phyloP scores from a whole-genome alignment of 1,140 invertebrate species.

The Bombus turneri region DNA sequence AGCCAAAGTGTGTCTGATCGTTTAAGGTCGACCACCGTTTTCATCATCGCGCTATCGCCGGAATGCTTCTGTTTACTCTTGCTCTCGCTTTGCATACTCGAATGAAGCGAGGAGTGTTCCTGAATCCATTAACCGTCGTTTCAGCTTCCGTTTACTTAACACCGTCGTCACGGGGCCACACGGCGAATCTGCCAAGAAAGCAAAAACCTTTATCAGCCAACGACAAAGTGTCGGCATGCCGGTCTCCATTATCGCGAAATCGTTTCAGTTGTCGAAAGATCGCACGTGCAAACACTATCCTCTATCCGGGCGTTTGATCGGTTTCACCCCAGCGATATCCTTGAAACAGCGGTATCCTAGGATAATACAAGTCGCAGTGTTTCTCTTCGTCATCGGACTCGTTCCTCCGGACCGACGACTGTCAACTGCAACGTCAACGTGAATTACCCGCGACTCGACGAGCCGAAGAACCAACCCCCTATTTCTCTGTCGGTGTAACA shows the following conservation, averaged over 20 bases:
- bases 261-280: neutral
- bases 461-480: constrained; percentile 42
- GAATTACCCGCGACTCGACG: constrained; percentile 50
- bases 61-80: constrained; percentile 66
- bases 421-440: constrained; percentile 50
- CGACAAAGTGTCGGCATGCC: constrained; percentile 30
- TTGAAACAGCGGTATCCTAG: neutral
- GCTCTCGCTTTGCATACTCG: constrained; percentile 66
- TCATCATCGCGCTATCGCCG: constrained; percentile 44
- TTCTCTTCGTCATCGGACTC: neutral
- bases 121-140: constrained; percentile 69
- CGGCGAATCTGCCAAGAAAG: constrained; percentile 61
- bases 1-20: constrained; percentile 73
- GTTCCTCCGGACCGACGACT: neutral
- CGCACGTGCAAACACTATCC: neutral
- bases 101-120: constrained; percentile 63
- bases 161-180: constrained; percentile 23
- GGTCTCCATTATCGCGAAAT: constrained; percentile 10
- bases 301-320: neutral
- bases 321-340: neutral
- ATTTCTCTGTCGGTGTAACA: constrained; percentile 29
- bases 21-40: constrained; percentile 62
- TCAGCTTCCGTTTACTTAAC: constrained; percentile 67
- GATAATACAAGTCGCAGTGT: neutral
- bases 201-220: constrained; percentile 63